Base-by-base conservation (phyloP, 2,888 invertebrate species). In the Pristionchus japonicus region DNA sequence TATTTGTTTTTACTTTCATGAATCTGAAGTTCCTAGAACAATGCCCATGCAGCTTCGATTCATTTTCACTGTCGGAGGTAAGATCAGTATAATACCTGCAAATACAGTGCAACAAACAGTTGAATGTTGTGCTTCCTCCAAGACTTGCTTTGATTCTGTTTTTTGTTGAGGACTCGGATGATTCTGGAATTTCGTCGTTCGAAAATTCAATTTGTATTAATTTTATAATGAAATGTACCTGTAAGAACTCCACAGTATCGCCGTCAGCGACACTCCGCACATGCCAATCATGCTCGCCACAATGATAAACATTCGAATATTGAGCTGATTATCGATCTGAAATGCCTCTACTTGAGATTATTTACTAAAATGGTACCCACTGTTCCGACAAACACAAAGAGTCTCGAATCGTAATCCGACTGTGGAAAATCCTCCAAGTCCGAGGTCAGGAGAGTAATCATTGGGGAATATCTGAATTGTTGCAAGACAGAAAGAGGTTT, bases 371-470 rank as follows among this genome's bases (percentile, higher is more conserved):
- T n/a, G 15, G 27, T 11, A 37, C 74, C 40, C 23, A 74, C 74
- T 23, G 15, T 31, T 4, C 37, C 74, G 20, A 74, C 74, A 40
- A 40, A 74, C 40, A 74, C 20, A 13, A 74, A 3, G 17, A 74
- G 40, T 15, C 40, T 7, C 40, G 23, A 6, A 20, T 74, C 74
- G 23, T 23, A 23, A 74, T 74, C 40, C 3, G 40, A 6, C 23
- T 0, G 17, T 74, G 74, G 74, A 74, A 74, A 74, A 23, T 74
- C 74, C 13, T 74, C 74, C 74, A 74, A 74, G 40, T 74, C 74
- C 40, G 20, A 0, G 3, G 74, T 74, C 0, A 74, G n/a, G 3
- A 23, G 37, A 3, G 20, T 40, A 40, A 74, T 31, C 0, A 40
- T 40, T 40, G 37, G 40, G 2, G 74, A 37, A 27, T 74, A 74